phyloP scores from a whole-genome alignment of 2,888 invertebrate genomes.

The Orgyia antiqua region DNA sequence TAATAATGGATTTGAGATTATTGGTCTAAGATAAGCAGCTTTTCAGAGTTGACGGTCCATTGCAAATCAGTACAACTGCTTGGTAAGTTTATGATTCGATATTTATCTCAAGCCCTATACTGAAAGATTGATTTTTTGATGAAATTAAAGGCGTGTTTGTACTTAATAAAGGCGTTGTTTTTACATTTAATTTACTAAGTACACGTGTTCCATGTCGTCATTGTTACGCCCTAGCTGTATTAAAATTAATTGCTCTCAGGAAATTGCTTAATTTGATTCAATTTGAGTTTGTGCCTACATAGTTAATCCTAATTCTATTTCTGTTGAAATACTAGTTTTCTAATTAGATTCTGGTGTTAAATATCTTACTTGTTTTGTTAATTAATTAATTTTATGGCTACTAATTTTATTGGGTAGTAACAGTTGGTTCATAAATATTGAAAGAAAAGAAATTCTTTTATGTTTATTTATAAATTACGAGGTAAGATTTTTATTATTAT shows the following conservation, averaged over 20 bases:
- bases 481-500: no score
- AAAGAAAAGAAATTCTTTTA: no score
- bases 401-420: no score
- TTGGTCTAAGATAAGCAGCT: constrained; percentile 37
- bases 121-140: neutral
- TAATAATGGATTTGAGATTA: constrained; percentile 48
- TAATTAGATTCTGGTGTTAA: no score
- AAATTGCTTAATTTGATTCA: constrained; percentile 14
- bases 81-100: constrained; percentile 26
- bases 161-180: constrained; percentile 9
- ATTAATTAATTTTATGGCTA: no score
- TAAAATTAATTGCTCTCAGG: constrained; percentile 19
- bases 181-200: constrained; percentile 14
- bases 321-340: no score
- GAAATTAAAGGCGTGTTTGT: neutral
- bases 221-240: constrained; percentile 19
- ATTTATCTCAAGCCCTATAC: constrained; percentile 15
- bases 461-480: no score
- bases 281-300: constrained; percentile 6
- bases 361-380: no score
- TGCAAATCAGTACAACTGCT: constrained; percentile 30
- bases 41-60: constrained; percentile 29
- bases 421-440: no score
- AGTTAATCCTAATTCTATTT: no score
- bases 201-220: constrained; percentile 16